Evolutionary conservation across 23 tunicate species (phyloP).

Genomic region (Styela clava): DNA sequence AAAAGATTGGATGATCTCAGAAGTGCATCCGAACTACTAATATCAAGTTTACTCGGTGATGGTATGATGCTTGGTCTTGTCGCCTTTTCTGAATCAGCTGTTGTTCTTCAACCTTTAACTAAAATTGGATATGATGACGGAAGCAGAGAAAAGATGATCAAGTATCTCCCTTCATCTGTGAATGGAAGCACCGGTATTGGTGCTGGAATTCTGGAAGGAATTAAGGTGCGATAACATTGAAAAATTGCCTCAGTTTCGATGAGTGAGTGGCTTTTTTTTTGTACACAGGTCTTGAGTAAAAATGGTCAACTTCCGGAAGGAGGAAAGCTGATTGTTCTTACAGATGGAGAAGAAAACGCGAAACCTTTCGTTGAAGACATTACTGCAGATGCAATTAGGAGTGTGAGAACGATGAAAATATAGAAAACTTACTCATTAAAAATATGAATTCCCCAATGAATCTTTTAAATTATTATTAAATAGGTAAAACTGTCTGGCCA

Average conservation of each 20-base stretch:
- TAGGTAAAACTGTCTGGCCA: too few relatives aligned
- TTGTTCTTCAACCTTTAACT: not conserved
- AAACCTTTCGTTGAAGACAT: slow-evolving; percentile 30
- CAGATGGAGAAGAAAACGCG: slow-evolving; percentile 47
- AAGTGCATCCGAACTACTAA: slow-evolving; percentile 27
- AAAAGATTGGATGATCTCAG: slow-evolving; percentile 27
- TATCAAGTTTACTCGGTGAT: slow-evolving; percentile 20
- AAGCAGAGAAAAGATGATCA: slow-evolving; percentile 8
- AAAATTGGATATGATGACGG: not conserved
- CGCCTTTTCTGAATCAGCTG: slow-evolving; percentile 24
- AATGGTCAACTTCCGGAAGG: slow-evolving; percentile 33
- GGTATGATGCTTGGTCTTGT: slow-evolving; percentile 41
- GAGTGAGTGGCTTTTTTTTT: not conserved
- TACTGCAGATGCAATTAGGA: slow-evolving; percentile 12
- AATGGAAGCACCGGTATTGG: slow-evolving; percentile 46
- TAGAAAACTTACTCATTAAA: too few relatives aligned
- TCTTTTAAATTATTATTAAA: too few relatives aligned
- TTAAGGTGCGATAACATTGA: slow-evolving; percentile 17
- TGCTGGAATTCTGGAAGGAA: slow-evolving; percentile 32
- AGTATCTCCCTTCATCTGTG: slow-evolving; percentile 19
- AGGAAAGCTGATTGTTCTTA: slow-evolving; percentile 41
- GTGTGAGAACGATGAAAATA: slow-evolving; percentile 30
- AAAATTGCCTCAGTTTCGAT: not conserved
- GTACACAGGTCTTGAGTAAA: slow-evolving; percentile 24
- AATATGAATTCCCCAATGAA: too few relatives aligned